Evolutionary conservation across 2,113 vertebrate species (phyloP).

Genomic region (Merops nubicus): DNA sequence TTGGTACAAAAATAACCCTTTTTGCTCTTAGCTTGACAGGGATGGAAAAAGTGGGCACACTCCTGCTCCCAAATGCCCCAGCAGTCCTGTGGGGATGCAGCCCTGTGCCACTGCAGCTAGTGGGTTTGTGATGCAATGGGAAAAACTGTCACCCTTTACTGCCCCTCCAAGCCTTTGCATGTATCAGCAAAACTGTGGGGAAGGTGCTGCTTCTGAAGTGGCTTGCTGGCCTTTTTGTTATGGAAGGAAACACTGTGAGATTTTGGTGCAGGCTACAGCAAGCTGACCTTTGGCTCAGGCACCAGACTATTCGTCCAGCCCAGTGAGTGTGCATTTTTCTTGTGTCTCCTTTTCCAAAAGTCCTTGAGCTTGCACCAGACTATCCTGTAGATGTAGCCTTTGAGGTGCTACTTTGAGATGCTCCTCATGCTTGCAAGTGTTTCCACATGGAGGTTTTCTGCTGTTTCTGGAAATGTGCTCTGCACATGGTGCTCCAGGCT

Average conservation of each 20-base stretch:
- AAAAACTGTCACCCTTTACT: neutral
- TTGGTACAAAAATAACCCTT: neutral
- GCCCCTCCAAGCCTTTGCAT: accelerated
- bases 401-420: accelerated
- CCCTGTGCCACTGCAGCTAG: neutral
- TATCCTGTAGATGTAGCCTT: neutral
- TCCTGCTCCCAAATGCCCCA: neutral
- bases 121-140: accelerated
- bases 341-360: neutral
- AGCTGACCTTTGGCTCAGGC: slow-evolving; percentile 27
- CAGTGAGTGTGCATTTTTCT: slow-evolving; percentile 31
- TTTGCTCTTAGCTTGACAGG: accelerated
- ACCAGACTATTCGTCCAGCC: slow-evolving; percentile 41
- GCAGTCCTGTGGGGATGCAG: accelerated
- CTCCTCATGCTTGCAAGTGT: neutral
- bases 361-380: neutral
- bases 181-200: accelerated
- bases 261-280: accelerated
- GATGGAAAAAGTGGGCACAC: too few species aligned
- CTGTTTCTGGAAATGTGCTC: neutral
- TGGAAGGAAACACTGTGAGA: slow-evolving; percentile 36
- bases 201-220: too few species aligned
- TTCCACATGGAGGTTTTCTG: neutral
- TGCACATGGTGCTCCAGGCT: too few species aligned
- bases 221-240: slow-evolving; percentile 13